Percentiles rank a stretch among this genome's conserved stretches.
Conservation (phyloP, 2,888 invertebrate species). For the Andrena bucephala region DNA sequence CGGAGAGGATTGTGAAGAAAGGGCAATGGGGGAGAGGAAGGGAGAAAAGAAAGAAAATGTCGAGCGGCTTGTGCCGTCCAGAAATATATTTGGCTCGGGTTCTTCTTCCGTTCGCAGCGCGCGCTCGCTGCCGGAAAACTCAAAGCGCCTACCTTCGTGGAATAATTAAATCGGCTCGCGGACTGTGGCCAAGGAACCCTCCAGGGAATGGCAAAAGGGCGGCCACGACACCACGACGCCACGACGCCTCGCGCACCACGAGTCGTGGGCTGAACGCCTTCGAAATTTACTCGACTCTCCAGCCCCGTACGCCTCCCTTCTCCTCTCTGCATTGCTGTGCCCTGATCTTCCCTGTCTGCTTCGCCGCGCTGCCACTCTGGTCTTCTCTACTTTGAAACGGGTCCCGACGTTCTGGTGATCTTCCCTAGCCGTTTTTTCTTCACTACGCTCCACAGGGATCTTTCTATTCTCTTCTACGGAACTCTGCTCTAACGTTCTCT, state of each 20-base stretch:
- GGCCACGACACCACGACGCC: constrained; percentile 22
- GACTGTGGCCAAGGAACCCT: constrained; percentile 48
- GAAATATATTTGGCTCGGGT: constrained; percentile 76
- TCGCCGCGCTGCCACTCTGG: neutral
- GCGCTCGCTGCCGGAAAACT: constrained; percentile 64
- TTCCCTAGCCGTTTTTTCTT: no score
- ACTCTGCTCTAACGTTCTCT: no score
- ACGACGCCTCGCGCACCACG: constrained; percentile 1
- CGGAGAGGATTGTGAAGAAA: neutral
- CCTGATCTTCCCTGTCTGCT: no score
- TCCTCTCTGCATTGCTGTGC: neutral
- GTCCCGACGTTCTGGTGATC: no score
- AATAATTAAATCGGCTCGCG: constrained; percentile 63
- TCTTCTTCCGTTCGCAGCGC: constrained; percentile 68
- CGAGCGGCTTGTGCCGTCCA: constrained; percentile 66
- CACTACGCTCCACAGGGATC: no score
- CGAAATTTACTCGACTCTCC: constrained; percentile 46
- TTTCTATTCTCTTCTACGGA: no score
- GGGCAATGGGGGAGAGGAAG: neutral
- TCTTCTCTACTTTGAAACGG: neutral
- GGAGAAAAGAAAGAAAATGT: constrained; percentile 19
- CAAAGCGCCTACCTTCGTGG: constrained; percentile 61
- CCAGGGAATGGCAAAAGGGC: constrained; percentile 50
- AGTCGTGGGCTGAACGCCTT: constrained; percentile 12
- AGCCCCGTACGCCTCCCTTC: neutral